phyloP scores from a whole-genome alignment of 2,113 vertebrate genomes.

The Rhinopomastus cyanomelas region DNA sequence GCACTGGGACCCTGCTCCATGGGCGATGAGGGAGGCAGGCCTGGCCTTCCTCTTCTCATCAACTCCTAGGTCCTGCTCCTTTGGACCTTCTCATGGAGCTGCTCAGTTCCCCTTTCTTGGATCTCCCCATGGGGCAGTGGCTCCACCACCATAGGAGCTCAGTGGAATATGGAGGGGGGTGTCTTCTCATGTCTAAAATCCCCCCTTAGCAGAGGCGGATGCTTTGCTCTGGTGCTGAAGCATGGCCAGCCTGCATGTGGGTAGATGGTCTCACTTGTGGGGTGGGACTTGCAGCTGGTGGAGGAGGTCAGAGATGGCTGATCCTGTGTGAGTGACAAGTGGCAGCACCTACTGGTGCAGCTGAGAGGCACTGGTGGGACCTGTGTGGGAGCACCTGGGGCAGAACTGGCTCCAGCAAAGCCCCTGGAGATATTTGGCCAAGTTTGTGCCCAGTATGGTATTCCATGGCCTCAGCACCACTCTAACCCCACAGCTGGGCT shows the following conservation, averaged over 20 bases:
- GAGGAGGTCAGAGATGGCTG: not conserved
- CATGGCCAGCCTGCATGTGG: not conserved
- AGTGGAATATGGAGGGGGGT: too few species aligned
- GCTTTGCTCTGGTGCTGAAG: not conserved
- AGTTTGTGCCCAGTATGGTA: not conserved
- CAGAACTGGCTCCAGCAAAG: not conserved
- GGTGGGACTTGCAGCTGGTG: not conserved
- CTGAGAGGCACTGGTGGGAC: not conserved
- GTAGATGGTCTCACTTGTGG: rapidly evolving
- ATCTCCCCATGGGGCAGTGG: too few species aligned
- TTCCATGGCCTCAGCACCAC: too few species aligned
- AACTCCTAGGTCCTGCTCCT: too few species aligned
- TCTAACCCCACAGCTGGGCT: too few species aligned
- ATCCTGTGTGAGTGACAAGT: not conserved
- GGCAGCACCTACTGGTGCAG: not conserved
- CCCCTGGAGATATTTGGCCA: not conserved
- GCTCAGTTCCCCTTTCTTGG: too few species aligned
- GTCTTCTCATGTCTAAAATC: not conserved
- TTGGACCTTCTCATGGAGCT: too few species aligned
- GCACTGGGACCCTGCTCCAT: too few species aligned
- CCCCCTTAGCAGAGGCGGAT: not conserved
- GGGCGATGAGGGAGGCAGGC: too few species aligned
- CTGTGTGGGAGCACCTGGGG: rapidly evolving
- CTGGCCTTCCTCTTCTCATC: too few species aligned
- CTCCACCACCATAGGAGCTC: too few species aligned